Base-by-base conservation (phyloP, 2,113 vertebrate genomes). In the Tringa solitaria region DNA sequence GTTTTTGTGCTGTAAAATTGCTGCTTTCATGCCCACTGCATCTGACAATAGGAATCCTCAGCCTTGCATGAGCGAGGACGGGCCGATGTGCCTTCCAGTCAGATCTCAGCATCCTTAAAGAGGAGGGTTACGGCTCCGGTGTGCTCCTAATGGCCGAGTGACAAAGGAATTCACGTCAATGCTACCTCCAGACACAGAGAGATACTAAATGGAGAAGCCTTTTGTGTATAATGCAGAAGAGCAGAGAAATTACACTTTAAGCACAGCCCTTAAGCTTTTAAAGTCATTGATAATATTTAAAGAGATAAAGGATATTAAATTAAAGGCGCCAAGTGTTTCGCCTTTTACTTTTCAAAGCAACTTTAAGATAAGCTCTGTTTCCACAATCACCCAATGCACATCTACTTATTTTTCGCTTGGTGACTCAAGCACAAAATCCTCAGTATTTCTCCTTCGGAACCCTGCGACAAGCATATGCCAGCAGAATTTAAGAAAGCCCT, bases 1-100 rank as follows among this genome's bases (percentile, higher is more conserved):
- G 98, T 98, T 98, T 98, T 97, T 98, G 97, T 98, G 98, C 98
- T 98, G 98, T 98, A 98, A 99, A 99, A 98, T 99, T 98, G 98
- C 98, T 98, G 98, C 98, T 99, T 99, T 98, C 98, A 98, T 98
- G 98, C 98, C 98, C 97, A 98, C 94, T 98, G 98, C 98, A 97
- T 98, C 98, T 95, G 97, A 98, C 98, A 99, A 98, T 96, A 98
- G 98, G 96, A 98, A 98, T 98, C 96, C 96, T 97, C 91, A 93
- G 97, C 97, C 96, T 96, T 87, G 93, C 91, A 96, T 94, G 96
- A 96, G 87, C 79, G 85, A 93, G 76, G 78, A 84, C n/a, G 91
- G 95, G 84, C 37, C 94, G 96, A 76, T 90, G 94, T 96, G 97
- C 97, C 97, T 98, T 95, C 96, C 79, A 97, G 97, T 97, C 95